Percentiles rank a stretch among this genome's conserved stretches.
phyloP scores from a whole-genome alignment of 2,888 invertebrate species.

The Mesochorus sp. region DNA sequence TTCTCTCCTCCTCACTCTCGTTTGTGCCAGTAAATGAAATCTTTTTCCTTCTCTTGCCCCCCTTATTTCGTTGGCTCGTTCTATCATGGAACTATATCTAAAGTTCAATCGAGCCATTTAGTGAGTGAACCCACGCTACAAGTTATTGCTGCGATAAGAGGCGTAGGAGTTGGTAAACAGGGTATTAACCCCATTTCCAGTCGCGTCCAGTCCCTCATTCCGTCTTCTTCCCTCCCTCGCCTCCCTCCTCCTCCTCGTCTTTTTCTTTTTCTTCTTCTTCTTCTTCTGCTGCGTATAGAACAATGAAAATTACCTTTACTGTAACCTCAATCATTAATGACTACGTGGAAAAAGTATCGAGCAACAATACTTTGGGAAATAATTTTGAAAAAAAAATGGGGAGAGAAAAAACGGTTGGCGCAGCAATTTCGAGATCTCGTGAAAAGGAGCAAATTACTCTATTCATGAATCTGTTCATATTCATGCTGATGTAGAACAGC shows the following conservation, averaged over 20 bases:
- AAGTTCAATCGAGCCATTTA: conserved; percentile 66
- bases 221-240: conserved; percentile 7
- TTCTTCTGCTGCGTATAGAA: conserved; percentile 15
- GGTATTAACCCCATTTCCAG: conserved; percentile 73
- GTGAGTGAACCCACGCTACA: conserved; percentile 64
- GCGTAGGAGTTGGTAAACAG: conserved; percentile 71
- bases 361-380: background rate
- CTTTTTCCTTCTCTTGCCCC: background rate
- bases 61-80: background rate
- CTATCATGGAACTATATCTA: conserved; percentile 46
- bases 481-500: too few relatives aligned
- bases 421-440: too few relatives aligned
- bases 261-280: conserved; percentile 10
- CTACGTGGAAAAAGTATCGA: background rate
- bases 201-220: conserved; percentile 44
- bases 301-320: conserved; percentile 6
- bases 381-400: too few relatives aligned
- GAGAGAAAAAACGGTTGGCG: too few relatives aligned
- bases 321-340: conserved; percentile 18
- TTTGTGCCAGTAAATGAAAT: conserved; percentile 35
- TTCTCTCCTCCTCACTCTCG: conserved; percentile 7
- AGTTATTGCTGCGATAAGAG: conserved; percentile 70
- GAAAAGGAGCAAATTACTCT: too few relatives aligned
- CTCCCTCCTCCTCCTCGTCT: conserved; percentile 22
- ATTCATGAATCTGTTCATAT: too few relatives aligned